A percentile compares a stretch with the other conserved stretches of the same genome.
phyloP scores from a whole-genome alignment of 2,888 invertebrate species.

The Notocelia uddmanniana region DNA sequence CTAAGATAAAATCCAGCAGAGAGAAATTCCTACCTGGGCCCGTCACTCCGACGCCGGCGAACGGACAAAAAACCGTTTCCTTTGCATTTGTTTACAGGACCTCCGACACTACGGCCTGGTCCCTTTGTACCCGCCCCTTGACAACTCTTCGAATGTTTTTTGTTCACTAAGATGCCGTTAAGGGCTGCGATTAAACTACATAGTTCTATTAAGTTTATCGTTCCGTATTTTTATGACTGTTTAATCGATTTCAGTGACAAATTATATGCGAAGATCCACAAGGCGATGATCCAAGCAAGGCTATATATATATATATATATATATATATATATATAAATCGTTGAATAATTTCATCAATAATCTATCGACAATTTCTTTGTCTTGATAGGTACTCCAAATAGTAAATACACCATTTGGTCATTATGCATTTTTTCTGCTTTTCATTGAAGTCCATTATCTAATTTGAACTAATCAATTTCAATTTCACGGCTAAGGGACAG shows the following conservation, averaged over 20 bases:
- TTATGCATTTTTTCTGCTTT: constrained; percentile 13
- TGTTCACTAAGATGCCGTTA: constrained; percentile 60
- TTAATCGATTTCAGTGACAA: constrained; percentile 1
- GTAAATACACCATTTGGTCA: too few relatives aligned
- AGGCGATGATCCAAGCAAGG: not conserved
- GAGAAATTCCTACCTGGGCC: constrained; percentile 71
- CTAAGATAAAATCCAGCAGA: constrained; percentile 67
- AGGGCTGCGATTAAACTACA: constrained; percentile 43
- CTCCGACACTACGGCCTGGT: constrained; percentile 79
- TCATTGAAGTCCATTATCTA: not conserved
- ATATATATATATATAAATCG: too few relatives aligned
- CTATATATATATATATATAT: too few relatives aligned
- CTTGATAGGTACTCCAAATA: too few relatives aligned
- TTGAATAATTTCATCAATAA: constrained; percentile 5
- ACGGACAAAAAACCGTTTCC: constrained; percentile 78
- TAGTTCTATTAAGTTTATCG: constrained; percentile 17
- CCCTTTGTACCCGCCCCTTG: constrained; percentile 67
- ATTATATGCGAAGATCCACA: not conserved
- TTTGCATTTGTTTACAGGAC: constrained; percentile 82
- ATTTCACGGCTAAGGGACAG: constrained; percentile 51
- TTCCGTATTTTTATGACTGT: not conserved
- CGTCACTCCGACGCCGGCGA: constrained; percentile 66
- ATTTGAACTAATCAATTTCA: constrained; percentile 50
- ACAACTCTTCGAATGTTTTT: constrained; percentile 74
- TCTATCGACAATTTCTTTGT: not conserved